These are phyloP conservation scores for Metacarcinus magister DNA, from an alignment of 2,888 invertebrate species.

Conservation along the genomic window DNA sequence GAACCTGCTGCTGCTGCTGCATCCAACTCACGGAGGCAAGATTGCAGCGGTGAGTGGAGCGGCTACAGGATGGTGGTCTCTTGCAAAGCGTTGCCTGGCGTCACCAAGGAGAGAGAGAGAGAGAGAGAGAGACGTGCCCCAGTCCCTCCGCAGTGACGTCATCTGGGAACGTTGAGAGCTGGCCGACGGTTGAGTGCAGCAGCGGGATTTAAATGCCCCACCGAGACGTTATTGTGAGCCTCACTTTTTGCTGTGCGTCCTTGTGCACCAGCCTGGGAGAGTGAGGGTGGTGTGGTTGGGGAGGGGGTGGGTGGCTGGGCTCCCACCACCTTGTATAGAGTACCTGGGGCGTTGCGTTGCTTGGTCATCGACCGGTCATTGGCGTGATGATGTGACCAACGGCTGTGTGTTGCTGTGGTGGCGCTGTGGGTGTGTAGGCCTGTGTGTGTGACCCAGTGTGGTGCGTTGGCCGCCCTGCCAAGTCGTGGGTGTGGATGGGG, in stretches of 20 bases:
- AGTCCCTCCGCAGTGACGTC: not conserved
- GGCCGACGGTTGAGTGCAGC: not conserved
- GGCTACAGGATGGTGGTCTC: not conserved
- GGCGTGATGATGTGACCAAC: not conserved
- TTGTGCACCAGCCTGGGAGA: not conserved
- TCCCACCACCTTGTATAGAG: not conserved
- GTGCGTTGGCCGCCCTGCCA: not conserved
- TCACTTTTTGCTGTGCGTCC: not conserved
- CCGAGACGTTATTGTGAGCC: not conserved
- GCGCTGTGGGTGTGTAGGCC: not conserved
- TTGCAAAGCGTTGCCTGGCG: not conserved
- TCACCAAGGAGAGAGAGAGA: not conserved
- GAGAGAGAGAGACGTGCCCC: not conserved
- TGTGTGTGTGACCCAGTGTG: slow-evolving; percentile 29
- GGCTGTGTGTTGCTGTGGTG: not conserved
- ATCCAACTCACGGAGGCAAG: not conserved
- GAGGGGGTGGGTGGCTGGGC: not conserved
- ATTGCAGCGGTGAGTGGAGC: not conserved
- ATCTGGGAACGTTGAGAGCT: not conserved
- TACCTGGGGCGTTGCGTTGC: not conserved
- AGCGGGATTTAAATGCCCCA: slow-evolving; percentile 41
- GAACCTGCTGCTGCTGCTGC: not conserved
- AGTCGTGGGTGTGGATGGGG: not conserved
- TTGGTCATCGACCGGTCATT: slow-evolving; percentile 16
- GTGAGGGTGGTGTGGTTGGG: not conserved